Evolutionary conservation across 2,113 vertebrate genomes (phyloP).

Genomic region (Excalfactoria chinensis): DNA sequence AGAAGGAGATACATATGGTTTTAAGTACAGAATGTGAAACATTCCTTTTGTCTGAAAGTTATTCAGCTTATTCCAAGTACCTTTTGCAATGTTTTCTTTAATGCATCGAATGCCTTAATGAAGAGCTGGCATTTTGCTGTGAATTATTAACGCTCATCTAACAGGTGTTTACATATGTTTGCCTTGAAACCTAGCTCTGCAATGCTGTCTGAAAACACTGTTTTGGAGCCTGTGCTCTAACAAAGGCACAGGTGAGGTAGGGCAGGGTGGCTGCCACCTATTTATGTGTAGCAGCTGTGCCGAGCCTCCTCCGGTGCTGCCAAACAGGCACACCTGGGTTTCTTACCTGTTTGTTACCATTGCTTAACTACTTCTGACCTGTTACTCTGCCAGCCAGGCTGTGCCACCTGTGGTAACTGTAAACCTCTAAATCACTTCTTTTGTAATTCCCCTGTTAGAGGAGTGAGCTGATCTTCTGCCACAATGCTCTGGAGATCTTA

Average conservation of each 20-base stretch:
- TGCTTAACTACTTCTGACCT: neutral
- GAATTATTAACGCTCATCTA: conserved; percentile 60
- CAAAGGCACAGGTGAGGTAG: neutral
- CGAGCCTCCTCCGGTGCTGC: neutral
- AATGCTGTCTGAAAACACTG: neutral
- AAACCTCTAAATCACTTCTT: neutral
- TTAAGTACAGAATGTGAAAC: neutral
- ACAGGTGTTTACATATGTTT: conserved; percentile 32
- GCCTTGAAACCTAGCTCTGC: conserved; percentile 38
- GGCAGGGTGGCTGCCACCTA: neutral
- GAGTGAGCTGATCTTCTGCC: neutral
- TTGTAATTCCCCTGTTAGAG: neutral
- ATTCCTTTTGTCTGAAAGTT: conserved; percentile 8
- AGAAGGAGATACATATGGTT: neutral
- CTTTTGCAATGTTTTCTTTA: conserved; percentile 9
- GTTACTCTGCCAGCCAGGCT: neutral
- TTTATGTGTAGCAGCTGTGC: neutral
- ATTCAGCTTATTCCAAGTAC: neutral
- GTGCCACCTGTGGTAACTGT: neutral
- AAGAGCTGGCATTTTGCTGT: conserved; percentile 30
- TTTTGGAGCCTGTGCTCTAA: neutral
- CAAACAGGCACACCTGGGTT: neutral
- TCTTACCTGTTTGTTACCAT: neutral
- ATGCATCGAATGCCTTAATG: neutral
- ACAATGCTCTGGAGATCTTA: neutral